phyloP scores from a whole-genome alignment of 2,113 vertebrate species.

The Petrocephalus microphthalmus region DNA sequence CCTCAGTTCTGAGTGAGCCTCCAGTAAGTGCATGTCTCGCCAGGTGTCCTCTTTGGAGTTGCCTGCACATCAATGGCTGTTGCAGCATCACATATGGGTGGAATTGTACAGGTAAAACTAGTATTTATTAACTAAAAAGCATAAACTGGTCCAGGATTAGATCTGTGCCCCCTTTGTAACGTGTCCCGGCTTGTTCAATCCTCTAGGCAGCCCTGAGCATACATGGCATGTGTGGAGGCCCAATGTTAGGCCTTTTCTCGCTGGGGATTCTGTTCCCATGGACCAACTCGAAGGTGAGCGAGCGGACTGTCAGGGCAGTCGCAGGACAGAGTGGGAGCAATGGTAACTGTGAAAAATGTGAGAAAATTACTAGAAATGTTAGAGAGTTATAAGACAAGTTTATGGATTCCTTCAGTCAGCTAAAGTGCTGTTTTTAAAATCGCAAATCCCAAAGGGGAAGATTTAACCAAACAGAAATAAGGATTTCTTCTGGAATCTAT shows the following conservation, averaged over 20 bases:
- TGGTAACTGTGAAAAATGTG: not conserved
- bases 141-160: not conserved
- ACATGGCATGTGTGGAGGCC: constrained; percentile 79
- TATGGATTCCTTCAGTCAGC: not conserved
- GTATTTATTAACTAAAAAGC: not conserved
- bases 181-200: not conserved
- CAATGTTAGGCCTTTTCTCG: constrained; percentile 74
- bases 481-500: not conserved
- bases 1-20: not conserved
- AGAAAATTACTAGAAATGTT: not conserved
- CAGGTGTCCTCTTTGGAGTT: constrained; percentile 71
- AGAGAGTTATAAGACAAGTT: not conserved
- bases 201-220: constrained; percentile 76
- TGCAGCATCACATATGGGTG: constrained; percentile 68
- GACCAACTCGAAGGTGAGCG: constrained; percentile 73
- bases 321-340: not conserved
- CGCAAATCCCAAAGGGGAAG: not conserved
- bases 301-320: not conserved
- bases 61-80: constrained; percentile 74
- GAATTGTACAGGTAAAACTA: constrained; percentile 67
- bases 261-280: constrained; percentile 77
- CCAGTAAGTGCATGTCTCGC: constrained; percentile 10
- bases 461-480: not conserved
- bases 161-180: not conserved
- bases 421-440: not conserved